These are phyloP conservation scores for Distichodus sexfasciatus DNA, from an alignment of 2,797 vertebrate species.

Conservation along the genomic window DNA sequence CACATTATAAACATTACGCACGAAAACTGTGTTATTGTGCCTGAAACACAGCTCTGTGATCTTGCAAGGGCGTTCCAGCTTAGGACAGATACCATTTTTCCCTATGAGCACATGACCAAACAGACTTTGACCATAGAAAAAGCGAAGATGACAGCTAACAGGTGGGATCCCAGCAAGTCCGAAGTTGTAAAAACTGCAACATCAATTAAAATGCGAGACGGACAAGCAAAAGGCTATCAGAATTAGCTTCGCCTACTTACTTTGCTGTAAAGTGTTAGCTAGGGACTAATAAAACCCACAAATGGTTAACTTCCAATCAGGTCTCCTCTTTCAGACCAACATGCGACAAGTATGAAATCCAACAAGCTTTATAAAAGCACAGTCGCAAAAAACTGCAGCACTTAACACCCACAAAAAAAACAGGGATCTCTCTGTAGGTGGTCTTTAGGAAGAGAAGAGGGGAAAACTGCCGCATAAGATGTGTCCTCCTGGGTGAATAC, in stretches of 20 bases:
- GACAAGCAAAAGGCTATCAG: neutral
- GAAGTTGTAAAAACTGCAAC: neutral
- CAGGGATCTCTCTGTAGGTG: neutral
- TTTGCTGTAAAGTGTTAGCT: neutral
- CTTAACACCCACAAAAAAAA: constrained; percentile 14
- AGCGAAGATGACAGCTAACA: neutral
- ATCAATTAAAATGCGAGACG: neutral
- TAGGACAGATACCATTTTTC: neutral
- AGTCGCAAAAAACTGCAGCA: neutral
- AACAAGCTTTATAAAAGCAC: neutral
- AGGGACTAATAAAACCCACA: neutral
- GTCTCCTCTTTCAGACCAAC: neutral
- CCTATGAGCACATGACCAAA: neutral
- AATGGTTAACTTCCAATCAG: neutral
- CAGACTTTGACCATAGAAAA: neutral
- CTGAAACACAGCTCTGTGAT: too few species aligned
- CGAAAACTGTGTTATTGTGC: too few species aligned
- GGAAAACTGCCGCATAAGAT: constrained; percentile 19
- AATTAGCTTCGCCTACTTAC: neutral
- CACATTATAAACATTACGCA: too few species aligned
- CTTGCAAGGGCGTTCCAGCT: neutral
- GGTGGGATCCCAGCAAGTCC: neutral
- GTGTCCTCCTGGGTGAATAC: constrained; percentile 51
- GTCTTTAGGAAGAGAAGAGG: neutral
- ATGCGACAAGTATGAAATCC: neutral